Percentiles rank a stretch among this genome's conserved stretches.
Evolutionary conservation across 2,888 invertebrate species (phyloP).

Genomic region (Bimastos eiseni): DNA sequence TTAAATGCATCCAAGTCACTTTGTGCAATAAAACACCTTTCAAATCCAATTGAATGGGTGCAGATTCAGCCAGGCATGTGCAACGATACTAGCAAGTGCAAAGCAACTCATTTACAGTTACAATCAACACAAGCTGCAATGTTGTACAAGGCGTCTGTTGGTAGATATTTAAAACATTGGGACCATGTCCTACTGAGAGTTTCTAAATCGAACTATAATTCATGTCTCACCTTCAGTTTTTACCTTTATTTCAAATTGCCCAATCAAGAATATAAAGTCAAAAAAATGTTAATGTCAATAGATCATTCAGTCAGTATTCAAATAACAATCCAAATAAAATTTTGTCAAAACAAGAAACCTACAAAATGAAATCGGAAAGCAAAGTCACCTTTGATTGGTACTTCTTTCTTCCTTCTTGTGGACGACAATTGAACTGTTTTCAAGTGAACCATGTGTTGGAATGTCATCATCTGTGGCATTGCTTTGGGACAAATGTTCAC

Average conservation of each 20-base stretch:
- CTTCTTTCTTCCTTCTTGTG: conserved; percentile 13
- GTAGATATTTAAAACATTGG: neutral
- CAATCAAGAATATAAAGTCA: neutral
- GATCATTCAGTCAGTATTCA: neutral
- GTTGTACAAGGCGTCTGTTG: neutral
- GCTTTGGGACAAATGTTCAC: too few species aligned
- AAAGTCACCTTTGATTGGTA: neutral
- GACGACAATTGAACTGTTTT: neutral
- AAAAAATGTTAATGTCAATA: neutral
- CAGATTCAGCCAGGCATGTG: neutral
- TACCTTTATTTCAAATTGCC: neutral
- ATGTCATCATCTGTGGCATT: neutral
- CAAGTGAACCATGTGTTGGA: neutral
- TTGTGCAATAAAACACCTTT: neutral
- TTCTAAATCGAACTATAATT: neutral
- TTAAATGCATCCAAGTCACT: neutral
- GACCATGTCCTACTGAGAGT: neutral
- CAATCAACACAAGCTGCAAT: neutral
- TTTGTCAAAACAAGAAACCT: too few species aligned
- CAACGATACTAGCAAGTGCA: neutral
- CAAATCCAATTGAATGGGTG: neutral
- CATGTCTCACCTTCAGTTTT: neutral
- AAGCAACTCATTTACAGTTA: neutral
- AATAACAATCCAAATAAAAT: too few species aligned
- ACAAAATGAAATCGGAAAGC: neutral